Percentiles rank a stretch among this genome's conserved stretches.
phyloP scores from a whole-genome alignment of 2,113 vertebrate genomes.

The Festucalex cinctus region DNA sequence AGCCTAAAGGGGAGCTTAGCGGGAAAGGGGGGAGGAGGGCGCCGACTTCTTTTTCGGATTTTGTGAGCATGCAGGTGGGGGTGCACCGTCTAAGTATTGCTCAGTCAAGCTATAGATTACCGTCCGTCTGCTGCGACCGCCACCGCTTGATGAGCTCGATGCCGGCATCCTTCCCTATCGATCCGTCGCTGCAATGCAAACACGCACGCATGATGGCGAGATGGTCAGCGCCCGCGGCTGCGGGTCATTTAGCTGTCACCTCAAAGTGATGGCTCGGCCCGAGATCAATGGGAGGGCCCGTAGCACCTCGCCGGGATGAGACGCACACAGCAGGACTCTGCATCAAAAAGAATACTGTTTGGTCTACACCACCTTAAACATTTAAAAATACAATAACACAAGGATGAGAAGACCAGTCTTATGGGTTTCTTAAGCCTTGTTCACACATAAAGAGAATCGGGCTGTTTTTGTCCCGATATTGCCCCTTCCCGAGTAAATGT shows the following conservation, averaged over 20 bases:
- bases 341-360: constrained; percentile 12
- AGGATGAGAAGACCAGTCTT: no score
- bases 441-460: no score
- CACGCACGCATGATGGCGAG: constrained; percentile 44
- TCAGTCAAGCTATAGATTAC: constrained; percentile 63
- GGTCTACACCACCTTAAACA: no score
- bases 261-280: constrained; percentile 65
- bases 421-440: no score
- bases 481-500: no score
- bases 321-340: not conserved
- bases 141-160: constrained; percentile 64
- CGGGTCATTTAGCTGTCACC: constrained; percentile 71
- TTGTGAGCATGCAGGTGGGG: constrained; percentile 9
- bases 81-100: constrained; percentile 49
- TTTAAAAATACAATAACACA: no score
- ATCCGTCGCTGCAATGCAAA: constrained; percentile 52
- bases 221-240: constrained; percentile 53
- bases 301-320: not conserved
- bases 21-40: not conserved
- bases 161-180: constrained; percentile 64
- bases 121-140: constrained; percentile 58
- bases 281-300: constrained; percentile 61
- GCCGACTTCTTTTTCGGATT: constrained; percentile 21
- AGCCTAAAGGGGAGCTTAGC: constrained; percentile 49
- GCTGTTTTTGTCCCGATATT: no score